Base-by-base conservation (phyloP, 2,888 invertebrate species). In the Dimorphilus gyrociliatus region DNA sequence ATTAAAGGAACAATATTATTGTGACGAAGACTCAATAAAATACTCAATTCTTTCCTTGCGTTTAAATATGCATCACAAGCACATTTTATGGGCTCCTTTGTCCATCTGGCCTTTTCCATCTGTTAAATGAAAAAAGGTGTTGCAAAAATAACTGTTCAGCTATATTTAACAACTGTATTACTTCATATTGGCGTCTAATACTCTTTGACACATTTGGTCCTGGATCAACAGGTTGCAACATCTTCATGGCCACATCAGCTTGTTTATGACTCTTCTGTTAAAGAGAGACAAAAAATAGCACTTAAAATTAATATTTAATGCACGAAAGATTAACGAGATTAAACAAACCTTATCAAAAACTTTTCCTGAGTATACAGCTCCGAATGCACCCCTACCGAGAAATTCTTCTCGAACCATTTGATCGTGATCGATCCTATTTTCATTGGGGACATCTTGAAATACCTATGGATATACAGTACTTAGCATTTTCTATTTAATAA, bases 61-160 rank as follows among this genome's bases (percentile, higher is more conserved):
- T 85, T 90, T 57, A 85, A 84, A 65, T 97, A 94, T 0, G 94
- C 90, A 58, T 88, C 82, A 51, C 86, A 86, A 1, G 88, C 82
- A 38, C 81, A 81, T 51, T 90, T 81, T 17, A 79, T 62, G 0
- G 90, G 85, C 57, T 88, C 86, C 19, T 88, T 71, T 50, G 82
- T 81, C 90, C 92, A 92, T 13, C 34, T 30, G 19, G 26, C 17
- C n/a, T 35, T 36, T 27, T 45, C 43, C 3, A 25, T 29, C 31
- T 32, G 28, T n/a, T n/a, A n/a, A n/a, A n/a, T n/a, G n/a, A n/a
- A n/a, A n/a, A n/a, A n/a, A n/a, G n/a, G n/a, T n/a, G n/a, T n/a
- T n/a, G n/a, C n/a, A n/a, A n/a, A n/a, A n/a, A n/a, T n/a, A n/a
- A n/a, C n/a, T n/a, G n/a, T n/a, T n/a, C n/a, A n/a, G n/a, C n/a